These are phyloP conservation scores for Idris sp. DNA, from an alignment of 1,140 invertebrate species.

Conservation along the genomic window DNA sequence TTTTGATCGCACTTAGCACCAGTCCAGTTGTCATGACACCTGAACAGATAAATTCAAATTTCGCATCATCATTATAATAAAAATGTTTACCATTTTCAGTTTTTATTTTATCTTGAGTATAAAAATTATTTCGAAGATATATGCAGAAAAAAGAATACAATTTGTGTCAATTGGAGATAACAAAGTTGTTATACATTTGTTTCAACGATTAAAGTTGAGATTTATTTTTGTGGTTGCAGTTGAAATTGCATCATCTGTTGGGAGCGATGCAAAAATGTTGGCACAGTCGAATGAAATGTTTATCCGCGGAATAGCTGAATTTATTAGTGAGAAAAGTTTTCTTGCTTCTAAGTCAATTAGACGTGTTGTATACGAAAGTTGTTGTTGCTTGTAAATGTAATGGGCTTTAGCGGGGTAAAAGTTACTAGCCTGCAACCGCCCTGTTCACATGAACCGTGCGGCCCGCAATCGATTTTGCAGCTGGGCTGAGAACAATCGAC, in stretches of 20 bases:
- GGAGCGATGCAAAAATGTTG: constrained; percentile 26
- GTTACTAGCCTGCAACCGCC: constrained; percentile 85
- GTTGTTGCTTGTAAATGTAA: constrained; percentile 40
- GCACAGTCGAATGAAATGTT: constrained; percentile 27
- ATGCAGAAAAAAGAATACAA: too few relatives aligned
- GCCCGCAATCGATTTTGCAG: constrained; percentile 94
- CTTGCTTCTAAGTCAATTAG: constrained; percentile 57
- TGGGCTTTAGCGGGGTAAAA: constrained; percentile 41
- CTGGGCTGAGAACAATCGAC: constrained; percentile 93
- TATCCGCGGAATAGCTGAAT: constrained; percentile 48
- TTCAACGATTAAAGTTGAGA: too few relatives aligned
- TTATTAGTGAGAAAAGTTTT: too few relatives aligned
- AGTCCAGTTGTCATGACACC: constrained; percentile 93
- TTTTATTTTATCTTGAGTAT: too few relatives aligned
- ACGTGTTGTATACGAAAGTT: constrained; percentile 24
- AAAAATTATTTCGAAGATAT: too few relatives aligned
- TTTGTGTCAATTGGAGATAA: too few relatives aligned
- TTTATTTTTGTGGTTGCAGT: too few relatives aligned
- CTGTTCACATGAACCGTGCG: constrained; percentile 92
- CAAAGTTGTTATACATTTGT: too few relatives aligned
- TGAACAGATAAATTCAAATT: too few relatives aligned
- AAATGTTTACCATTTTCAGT: too few relatives aligned
- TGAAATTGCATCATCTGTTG: too few relatives aligned
- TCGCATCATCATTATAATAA: too few relatives aligned
- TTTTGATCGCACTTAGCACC: constrained; percentile 93